Percentiles rank a stretch among this genome's conserved stretches.
Conservation (phyloP, 30 jellyfish, hydroid and myxozoan species). For the Aurelia aurita complex sp. Pacific region DNA sequence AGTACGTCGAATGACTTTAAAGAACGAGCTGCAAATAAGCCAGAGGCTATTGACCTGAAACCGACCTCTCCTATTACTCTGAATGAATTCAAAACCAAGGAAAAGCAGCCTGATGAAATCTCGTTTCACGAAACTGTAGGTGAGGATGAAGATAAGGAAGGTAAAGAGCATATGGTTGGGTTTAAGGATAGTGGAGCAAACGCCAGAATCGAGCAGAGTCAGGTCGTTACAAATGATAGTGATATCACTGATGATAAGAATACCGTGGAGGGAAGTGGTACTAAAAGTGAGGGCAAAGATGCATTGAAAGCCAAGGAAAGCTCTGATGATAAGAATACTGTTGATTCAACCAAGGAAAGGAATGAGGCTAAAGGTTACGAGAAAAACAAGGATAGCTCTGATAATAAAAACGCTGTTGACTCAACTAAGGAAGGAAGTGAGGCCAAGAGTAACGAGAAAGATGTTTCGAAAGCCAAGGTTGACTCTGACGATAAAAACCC, state of each 20-base stretch:
- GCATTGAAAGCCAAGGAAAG: neutral
- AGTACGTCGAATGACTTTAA: neutral
- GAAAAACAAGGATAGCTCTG: slow-evolving; percentile 18
- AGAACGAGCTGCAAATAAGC: neutral
- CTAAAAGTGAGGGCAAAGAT: neutral
- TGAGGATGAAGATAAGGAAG: neutral
- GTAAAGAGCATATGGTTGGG: neutral
- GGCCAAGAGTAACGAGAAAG: neutral
- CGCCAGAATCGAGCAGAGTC: neutral
- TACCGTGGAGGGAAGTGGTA: neutral
- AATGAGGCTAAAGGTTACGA: neutral
- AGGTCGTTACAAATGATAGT: slow-evolving; percentile 22
- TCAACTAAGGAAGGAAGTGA: neutral
- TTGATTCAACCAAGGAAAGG: neutral
- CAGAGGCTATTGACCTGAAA: neutral
- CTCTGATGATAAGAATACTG: neutral
- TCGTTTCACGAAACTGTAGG: slow-evolving; percentile 22
- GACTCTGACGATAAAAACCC: neutral
- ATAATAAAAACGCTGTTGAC: neutral
- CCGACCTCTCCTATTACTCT: slow-evolving; percentile 28
- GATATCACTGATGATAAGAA: neutral
- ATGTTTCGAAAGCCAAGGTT: neutral
- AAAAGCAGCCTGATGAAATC: slow-evolving; percentile 35
- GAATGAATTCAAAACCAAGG: slow-evolving; percentile 32
- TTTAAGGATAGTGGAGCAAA: neutral